Evolutionary conservation across 2,113 vertebrate genomes (phyloP).

Genomic region (Alligator mississippiensis): DNA sequence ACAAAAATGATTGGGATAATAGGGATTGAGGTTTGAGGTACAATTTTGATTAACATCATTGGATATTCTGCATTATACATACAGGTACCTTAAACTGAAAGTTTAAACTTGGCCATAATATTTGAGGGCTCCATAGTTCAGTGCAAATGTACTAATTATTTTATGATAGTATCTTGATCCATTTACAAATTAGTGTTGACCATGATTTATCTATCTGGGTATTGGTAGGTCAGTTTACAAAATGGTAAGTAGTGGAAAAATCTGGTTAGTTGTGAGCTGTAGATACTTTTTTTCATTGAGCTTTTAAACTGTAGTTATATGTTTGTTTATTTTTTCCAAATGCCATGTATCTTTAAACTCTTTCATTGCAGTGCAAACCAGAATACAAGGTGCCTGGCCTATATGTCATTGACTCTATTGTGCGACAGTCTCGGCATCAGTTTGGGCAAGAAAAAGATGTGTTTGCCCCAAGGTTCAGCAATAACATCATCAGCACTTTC

Average conservation of each 20-base stretch:
- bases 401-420: constrained; percentile 98
- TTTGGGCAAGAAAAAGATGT: constrained; percentile 98
- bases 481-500: constrained; percentile 97
- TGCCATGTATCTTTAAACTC: neutral
- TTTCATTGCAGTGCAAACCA: constrained; percentile 90
- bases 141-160: neutral
- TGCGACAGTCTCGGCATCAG: constrained; percentile 97
- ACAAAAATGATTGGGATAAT: neutral
- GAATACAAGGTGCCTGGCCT: constrained; percentile 99
- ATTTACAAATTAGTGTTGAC: neutral
- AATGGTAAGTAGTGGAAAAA: neutral
- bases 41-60: neutral
- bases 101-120: neutral
- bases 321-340: neutral
- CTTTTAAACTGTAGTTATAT: neutral
- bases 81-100: neutral
- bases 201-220: neutral
- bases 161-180: neutral
- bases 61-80: neutral
- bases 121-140: neutral
- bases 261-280: neutral
- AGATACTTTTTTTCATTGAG: neutral
- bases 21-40: neutral
- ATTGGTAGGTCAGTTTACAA: neutral
- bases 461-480: constrained; percentile 98